Percentiles rank a stretch among this genome's conserved stretches.
Evolutionary conservation across 53 echinoderm and acorn worm genomes (phyloP).

Genomic region (Holothuria leucospilota): DNA sequence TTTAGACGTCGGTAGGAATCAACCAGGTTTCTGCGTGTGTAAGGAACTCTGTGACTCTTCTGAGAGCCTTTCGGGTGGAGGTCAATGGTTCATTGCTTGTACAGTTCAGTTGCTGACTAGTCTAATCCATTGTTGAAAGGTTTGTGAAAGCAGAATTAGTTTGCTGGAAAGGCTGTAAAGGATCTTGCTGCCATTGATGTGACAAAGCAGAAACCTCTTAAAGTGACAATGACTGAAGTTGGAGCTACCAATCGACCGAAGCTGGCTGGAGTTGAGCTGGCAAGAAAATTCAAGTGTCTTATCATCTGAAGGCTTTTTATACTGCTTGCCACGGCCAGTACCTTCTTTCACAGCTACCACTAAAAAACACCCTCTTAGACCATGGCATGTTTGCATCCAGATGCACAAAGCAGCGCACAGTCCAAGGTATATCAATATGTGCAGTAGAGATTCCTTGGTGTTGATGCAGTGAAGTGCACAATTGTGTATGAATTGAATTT

Average conservation of each 20-base stretch:
- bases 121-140: background rate
- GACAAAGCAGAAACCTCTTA: background rate
- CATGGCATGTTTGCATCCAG: background rate
- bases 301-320: background rate
- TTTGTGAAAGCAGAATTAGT: constrained; percentile 12
- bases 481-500: constrained; percentile 10
- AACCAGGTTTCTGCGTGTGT: constrained; percentile 12
- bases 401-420: background rate
- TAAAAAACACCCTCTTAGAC: background rate
- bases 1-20: too few relatives aligned
- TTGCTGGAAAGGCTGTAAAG: background rate
- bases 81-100: background rate
- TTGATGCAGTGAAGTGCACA: background rate
- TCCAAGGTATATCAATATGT: background rate
- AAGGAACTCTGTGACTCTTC: background rate
- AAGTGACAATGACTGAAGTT: background rate
- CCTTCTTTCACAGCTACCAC: too few relatives aligned
- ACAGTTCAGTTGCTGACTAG: background rate
- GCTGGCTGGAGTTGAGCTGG: background rate
- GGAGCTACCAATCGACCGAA: background rate
- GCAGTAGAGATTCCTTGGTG: background rate
- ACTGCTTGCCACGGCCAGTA: background rate
- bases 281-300: background rate
- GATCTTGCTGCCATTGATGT: background rate
- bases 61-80: constrained; percentile 3